phyloP scores from a whole-genome alignment of 37 sponge, comb jelly and placozoan genomes.

The Chondrosia reniformis region DNA sequence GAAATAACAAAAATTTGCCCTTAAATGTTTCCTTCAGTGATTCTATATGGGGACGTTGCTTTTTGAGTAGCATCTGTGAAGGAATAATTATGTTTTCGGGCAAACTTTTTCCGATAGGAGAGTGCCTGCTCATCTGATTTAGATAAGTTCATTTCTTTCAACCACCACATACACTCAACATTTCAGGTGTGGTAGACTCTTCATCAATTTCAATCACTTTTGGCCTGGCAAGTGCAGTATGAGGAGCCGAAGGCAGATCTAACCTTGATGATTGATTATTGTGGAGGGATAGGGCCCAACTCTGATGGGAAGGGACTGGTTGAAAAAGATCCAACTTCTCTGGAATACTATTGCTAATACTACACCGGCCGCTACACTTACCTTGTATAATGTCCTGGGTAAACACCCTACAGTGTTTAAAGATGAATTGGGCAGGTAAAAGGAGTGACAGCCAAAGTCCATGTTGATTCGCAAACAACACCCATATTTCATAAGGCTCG shows the following conservation, averaged over 20 bases:
- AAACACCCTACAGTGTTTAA: constrained; percentile 27
- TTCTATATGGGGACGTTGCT: too few species aligned
- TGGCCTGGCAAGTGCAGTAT: too few species aligned
- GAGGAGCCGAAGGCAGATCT: background rate
- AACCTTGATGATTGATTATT: constrained; percentile 8
- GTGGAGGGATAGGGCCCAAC: constrained; percentile 35
- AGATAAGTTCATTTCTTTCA: too few species aligned
- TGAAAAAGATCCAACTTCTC: background rate
- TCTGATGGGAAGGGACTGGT: constrained; percentile 48
- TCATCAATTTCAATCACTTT: too few species aligned
- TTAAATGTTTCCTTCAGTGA: too few species aligned
- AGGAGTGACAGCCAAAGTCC: constrained; percentile 15
- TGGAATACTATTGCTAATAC: background rate
- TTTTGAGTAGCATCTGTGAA: too few species aligned
- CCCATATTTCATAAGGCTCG: constrained; percentile 24
- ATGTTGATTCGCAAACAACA: background rate
- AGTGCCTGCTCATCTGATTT: too few species aligned
- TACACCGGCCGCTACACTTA: background rate
- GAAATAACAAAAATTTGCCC: too few species aligned
- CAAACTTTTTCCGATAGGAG: too few species aligned
- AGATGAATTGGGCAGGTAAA: constrained; percentile 19
- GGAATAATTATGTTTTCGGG: too few species aligned
- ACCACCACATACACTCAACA: too few species aligned
- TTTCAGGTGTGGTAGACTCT: too few species aligned
- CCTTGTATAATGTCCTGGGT: background rate